Evolutionary conservation across 2,888 invertebrate genomes (phyloP), one percentile per base, ranked within the genome.

Genomic region (Microplitis manilae): DNA sequence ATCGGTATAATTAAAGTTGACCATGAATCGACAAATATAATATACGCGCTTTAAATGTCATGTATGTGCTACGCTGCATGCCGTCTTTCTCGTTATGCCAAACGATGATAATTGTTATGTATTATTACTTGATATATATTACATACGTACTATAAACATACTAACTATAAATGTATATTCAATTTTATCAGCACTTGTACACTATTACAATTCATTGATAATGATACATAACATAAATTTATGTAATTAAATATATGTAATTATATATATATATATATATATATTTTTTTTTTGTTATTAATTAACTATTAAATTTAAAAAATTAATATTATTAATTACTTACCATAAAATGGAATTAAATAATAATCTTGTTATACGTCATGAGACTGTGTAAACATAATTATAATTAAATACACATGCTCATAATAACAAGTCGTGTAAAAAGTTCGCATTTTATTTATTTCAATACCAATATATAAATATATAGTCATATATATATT

Each of bases 1-100:
- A 15, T 20, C 62, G 30, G 65, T 73, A 73, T 60, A 73, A 73
- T 73, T 73, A 73, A 73, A 73, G 64, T 73, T 73, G 73, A 40
- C 73, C 73, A 61, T 73, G 73, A 73, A 73, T 73, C 40, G 65
- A 41, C 70, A 60, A 70, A 70, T 59, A 59, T 30, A 50, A n/a
- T 59, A 30, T 13, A 50, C 13, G 20, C 59, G 17, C 15, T n/a
- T 68, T n/a, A 68, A 9, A 68, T n/a, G 50, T 50, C 50, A 50
- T 50, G 50, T 50, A 13, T 13, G 50, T 0, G 8, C 50, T 50
- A 50, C 9, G 50, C 50, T 50, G 9, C 59, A 70, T 70, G 59
- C 5, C 60, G 13, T n/a, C 13, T 50, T 50, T 13, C 50, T 50
- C 50, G 50, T 50, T 50, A 50, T 50, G 8, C 9, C 50, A 50